Evolutionary conservation across 2,797 vertebrate genomes (phyloP).

Genomic region (Etheostoma perlongum): DNA sequence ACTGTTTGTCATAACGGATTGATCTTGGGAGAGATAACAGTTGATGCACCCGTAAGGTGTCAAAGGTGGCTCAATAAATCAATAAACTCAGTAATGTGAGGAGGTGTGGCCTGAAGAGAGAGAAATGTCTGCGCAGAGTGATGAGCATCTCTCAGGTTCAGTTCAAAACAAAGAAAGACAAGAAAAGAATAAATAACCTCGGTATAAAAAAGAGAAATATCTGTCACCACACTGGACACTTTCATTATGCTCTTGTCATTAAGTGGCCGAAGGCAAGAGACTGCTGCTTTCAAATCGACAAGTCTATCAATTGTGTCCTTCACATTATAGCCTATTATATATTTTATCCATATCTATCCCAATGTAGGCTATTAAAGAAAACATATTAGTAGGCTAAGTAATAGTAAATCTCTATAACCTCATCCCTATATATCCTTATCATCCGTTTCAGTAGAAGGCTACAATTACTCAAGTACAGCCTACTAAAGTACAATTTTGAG

Average conservation of each 20-base stretch:
- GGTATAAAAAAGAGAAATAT: neutral
- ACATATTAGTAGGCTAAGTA: too few relatives aligned
- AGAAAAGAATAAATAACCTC: constrained; percentile 12
- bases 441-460: neutral
- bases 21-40: constrained; percentile 61
- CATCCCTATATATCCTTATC: neutral
- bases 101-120: constrained; percentile 37
- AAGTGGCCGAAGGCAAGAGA: neutral
- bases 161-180: neutral
- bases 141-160: constrained; percentile 10
- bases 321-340: neutral
- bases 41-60: constrained; percentile 18
- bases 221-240: constrained; percentile 4
- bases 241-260: constrained; percentile 13
- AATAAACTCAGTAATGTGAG: neutral
- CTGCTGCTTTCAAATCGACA: neutral
- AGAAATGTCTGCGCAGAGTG: neutral
- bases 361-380: neutral
- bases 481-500: neutral
- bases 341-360: neutral
- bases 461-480: neutral
- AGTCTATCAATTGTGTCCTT: neutral
- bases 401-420: too few relatives aligned
- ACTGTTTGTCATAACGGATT: constrained; percentile 50
- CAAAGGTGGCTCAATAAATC: constrained; percentile 20